phyloP scores from a whole-genome alignment of 2,113 vertebrate genomes.

The Syngnathus floridae region DNA sequence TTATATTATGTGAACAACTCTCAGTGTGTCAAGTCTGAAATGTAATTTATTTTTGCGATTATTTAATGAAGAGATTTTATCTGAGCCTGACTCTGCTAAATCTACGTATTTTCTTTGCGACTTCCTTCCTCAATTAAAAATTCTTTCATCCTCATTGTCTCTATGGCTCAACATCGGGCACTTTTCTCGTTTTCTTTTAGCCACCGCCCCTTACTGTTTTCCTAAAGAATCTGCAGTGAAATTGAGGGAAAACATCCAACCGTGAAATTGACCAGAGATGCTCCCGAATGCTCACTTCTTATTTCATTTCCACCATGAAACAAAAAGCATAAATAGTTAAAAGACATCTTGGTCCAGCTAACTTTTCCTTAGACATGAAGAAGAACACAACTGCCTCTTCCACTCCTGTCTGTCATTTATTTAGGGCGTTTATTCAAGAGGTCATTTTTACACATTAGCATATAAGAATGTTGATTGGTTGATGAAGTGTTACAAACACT shows the following conservation, averaged over 20 bases:
- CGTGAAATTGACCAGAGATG: conserved; percentile 67
- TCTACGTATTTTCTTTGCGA: neutral
- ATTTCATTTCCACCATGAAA: conserved; percentile 66
- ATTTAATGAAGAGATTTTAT: neutral
- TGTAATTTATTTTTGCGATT: too few relatives aligned
- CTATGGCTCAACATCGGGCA: neutral
- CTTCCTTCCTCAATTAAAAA: conserved; percentile 16
- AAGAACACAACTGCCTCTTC: conserved; percentile 23
- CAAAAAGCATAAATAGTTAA: conserved; percentile 64
- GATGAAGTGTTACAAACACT: too few relatives aligned
- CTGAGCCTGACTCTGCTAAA: neutral
- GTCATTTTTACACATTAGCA: conserved; percentile 4
- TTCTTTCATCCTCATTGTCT: neutral
- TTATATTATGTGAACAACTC: neutral
- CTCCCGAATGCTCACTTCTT: conserved; percentile 56
- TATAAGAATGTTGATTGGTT: neutral
- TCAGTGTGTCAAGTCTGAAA: neutral
- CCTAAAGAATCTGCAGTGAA: conserved; percentile 52
- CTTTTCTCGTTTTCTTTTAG: conserved; percentile 20
- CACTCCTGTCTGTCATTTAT: conserved; percentile 9
- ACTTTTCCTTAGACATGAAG: conserved; percentile 20
- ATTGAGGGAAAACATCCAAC: conserved; percentile 65
- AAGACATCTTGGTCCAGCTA: conserved; percentile 38
- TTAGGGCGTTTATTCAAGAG: neutral
- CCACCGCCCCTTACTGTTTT: conserved; percentile 44